Evolutionary conservation across 2,797 vertebrate genomes (phyloP).

Genomic region (Brachyrhaphis roseni): DNA sequence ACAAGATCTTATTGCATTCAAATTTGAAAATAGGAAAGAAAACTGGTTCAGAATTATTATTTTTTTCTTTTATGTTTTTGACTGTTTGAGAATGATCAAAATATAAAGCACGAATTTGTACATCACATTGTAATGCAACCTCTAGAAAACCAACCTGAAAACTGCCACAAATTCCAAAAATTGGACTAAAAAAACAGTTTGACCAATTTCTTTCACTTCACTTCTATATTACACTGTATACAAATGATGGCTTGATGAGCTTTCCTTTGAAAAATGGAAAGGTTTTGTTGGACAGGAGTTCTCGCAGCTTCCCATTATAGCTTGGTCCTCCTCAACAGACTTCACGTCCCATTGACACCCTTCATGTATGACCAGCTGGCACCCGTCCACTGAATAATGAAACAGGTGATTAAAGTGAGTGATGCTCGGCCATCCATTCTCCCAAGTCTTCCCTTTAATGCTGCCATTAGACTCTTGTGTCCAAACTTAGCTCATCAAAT

Average conservation of each 20-base stretch:
- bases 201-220: not conserved
- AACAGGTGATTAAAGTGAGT: conserved; percentile 81
- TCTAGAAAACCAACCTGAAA: not conserved
- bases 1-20: not conserved
- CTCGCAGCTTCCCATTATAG: conserved; percentile 25
- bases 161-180: not conserved
- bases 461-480: conserved; percentile 71
- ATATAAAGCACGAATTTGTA: not conserved
- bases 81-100: not conserved
- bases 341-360: conserved; percentile 67
- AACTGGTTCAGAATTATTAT: not conserved
- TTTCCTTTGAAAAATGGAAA: conserved; percentile 39
- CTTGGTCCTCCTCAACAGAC: conserved; percentile 34
- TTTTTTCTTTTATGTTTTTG: not conserved
- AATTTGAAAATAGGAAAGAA: not conserved
- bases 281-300: conserved; percentile 42
- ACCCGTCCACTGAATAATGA: conserved; percentile 78
- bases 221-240: not conserved
- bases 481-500: conserved; percentile 81
- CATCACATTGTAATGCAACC: not conserved
- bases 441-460: conserved; percentile 71
- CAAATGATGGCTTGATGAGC: not conserved
- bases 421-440: conserved; percentile 74
- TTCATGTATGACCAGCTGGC: conserved; percentile 76
- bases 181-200: not conserved